phyloP scores from a whole-genome alignment of 30 jellyfish, hydroid and myxozoan species.

The Hydra vulgaris region DNA sequence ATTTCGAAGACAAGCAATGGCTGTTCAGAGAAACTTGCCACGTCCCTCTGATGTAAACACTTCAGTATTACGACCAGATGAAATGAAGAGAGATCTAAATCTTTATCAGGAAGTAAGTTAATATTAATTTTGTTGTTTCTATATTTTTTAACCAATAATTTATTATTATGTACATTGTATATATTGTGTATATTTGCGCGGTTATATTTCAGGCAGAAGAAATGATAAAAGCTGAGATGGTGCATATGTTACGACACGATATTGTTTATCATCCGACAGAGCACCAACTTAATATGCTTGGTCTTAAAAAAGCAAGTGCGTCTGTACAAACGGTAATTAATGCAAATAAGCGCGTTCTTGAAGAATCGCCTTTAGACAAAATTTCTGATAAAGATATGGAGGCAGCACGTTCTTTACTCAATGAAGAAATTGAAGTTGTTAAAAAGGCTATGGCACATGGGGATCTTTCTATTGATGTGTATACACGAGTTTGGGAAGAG shows the following conservation, averaged over 20 bases:
- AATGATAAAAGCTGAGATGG: conserved; percentile 83
- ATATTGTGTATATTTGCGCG: too few relatives aligned
- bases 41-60: conserved; percentile 90
- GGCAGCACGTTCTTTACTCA: conserved; percentile 54
- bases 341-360: conserved; percentile 51
- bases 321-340: conserved; percentile 44
- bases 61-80: conserved; percentile 66
- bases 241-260: conserved; percentile 80
- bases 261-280: conserved; percentile 61
- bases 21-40: conserved; percentile 76
- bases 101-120: conserved; percentile 61
- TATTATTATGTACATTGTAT: too few relatives aligned
- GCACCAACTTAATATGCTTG: conserved; percentile 39
- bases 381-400: conserved; percentile 66
- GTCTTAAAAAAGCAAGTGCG: conserved; percentile 52
- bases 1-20: conserved; percentile 63
- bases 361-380: conserved; percentile 57
- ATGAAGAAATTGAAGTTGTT: conserved; percentile 57
- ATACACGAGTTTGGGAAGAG: conserved; percentile 94
- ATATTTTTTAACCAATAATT: too few relatives aligned
- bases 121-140: background rate
- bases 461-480: conserved; percentile 72
- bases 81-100: conserved; percentile 69
- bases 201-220: conserved; percentile 96
- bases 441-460: conserved; percentile 69